Evolutionary conservation across 2,888 invertebrate genomes (phyloP).

Genomic region (Coecobrya sp.): DNA sequence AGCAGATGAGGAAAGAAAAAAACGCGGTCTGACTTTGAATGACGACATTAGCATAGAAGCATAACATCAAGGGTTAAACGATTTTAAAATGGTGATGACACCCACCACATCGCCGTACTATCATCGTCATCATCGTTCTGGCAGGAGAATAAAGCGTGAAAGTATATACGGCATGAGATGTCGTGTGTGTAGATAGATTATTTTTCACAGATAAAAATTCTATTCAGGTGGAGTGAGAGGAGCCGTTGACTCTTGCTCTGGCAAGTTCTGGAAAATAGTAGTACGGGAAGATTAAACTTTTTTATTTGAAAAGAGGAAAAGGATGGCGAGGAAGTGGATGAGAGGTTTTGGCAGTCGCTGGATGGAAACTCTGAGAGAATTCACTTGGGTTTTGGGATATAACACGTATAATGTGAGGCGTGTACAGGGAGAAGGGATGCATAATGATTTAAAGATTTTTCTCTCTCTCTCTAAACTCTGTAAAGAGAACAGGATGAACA

Average conservation of each 20-base stretch:
- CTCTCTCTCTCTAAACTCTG: background rate
- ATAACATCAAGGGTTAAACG: constrained; percentile 28
- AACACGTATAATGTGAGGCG: background rate
- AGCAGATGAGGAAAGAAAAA: constrained; percentile 16
- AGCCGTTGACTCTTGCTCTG: constrained; percentile 23
- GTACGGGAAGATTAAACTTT: constrained; percentile 32
- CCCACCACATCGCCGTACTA: background rate
- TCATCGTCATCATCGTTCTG: background rate
- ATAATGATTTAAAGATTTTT: constrained; percentile 7
- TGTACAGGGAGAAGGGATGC: background rate
- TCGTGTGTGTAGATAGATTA: background rate
- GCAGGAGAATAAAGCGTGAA: background rate
- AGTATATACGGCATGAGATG: background rate
- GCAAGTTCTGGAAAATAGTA: background rate
- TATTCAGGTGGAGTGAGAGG: constrained; percentile 46
- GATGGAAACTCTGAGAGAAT: background rate
- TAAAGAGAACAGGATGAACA: background rate
- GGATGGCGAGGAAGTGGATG: constrained; percentile 8
- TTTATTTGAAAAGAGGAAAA: constrained; percentile 15
- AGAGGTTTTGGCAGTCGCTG: constrained; percentile 20
- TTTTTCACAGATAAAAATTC: constrained; percentile 40
- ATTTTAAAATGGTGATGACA: constrained; percentile 15
- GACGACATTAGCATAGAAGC: background rate
- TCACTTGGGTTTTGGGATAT: background rate
- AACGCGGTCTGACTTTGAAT: constrained; percentile 4